Evolutionary conservation across 2,797 vertebrate species (phyloP).

Genomic region (Hydrophis major): DNA sequence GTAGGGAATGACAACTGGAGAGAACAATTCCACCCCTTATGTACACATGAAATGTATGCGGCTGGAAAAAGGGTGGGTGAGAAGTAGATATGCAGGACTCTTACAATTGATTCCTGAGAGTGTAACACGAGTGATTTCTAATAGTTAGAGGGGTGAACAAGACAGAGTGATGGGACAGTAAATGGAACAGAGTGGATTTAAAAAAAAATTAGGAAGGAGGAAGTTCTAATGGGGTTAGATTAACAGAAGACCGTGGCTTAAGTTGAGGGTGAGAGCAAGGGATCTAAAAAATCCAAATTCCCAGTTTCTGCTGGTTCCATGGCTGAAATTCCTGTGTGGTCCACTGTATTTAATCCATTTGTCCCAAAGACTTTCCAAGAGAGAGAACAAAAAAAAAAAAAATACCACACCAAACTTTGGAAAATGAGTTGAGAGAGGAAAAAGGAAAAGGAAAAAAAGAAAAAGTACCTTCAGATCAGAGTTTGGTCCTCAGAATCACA

Average conservation of each 20-base stretch:
- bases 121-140: neutral
- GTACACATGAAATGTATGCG: neutral
- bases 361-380: neutral
- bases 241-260: neutral
- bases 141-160: neutral
- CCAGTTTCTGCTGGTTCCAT: neutral
- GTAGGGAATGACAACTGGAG: neutral
- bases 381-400: neutral
- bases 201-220: neutral
- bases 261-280: neutral
- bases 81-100: neutral
- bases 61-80: neutral
- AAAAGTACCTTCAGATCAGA: constrained; percentile 19
- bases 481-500: neutral
- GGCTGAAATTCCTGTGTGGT: neutral
- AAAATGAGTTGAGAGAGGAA: neutral
- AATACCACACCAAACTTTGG: neutral
- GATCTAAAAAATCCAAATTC: neutral
- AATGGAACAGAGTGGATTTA: neutral
- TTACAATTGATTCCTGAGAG: neutral
- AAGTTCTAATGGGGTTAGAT: neutral
- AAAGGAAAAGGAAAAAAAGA: neutral
- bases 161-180: neutral
- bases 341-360: neutral
- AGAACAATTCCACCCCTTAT: neutral